Percentiles rank a stretch among this genome's conserved stretches.
These are phyloP conservation scores for Crambe crambe DNA, from an alignment of 37 sponge, comb jelly and placozoan genomes.

Conservation along the genomic window DNA sequence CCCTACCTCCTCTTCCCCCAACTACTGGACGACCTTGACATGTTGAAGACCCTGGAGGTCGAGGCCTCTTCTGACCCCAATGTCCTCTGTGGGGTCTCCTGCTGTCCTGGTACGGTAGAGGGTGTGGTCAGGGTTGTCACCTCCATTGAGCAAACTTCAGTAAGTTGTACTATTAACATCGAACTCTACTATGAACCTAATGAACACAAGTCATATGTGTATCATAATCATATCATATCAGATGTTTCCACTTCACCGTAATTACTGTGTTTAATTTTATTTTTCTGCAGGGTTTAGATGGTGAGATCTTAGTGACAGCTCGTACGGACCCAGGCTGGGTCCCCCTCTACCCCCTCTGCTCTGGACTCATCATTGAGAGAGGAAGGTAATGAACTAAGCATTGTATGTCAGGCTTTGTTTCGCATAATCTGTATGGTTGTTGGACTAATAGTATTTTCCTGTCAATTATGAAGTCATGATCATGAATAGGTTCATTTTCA, in stretches of 20 bases:
- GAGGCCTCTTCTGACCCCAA: conserved; percentile 84
- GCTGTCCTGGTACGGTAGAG: conserved; percentile 88
- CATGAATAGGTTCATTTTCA: too few species aligned
- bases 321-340: conserved; percentile 93
- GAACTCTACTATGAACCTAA: too few species aligned
- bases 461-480: too few species aligned
- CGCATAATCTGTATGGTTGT: too few species aligned
- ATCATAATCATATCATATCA: background rate
- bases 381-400: conserved; percentile 86
- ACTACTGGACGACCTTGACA: conserved; percentile 78
- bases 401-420: too few species aligned
- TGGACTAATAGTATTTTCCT: too few species aligned
- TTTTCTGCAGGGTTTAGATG: conserved; percentile 54
- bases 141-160: conserved; percentile 67
- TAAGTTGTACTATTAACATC: background rate
- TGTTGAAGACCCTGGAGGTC: conserved; percentile 63
- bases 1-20: conserved; percentile 64
- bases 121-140: conserved; percentile 75
- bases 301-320: conserved; percentile 88
- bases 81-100: conserved; percentile 70
- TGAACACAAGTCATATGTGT: background rate
- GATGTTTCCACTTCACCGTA: too few species aligned
- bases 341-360: conserved; percentile 87
- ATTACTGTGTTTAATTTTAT: background rate
- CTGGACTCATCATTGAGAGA: conserved; percentile 84